Conservation (phyloP, 2,797 vertebrate species). For the Buceros bicornis region DNA sequence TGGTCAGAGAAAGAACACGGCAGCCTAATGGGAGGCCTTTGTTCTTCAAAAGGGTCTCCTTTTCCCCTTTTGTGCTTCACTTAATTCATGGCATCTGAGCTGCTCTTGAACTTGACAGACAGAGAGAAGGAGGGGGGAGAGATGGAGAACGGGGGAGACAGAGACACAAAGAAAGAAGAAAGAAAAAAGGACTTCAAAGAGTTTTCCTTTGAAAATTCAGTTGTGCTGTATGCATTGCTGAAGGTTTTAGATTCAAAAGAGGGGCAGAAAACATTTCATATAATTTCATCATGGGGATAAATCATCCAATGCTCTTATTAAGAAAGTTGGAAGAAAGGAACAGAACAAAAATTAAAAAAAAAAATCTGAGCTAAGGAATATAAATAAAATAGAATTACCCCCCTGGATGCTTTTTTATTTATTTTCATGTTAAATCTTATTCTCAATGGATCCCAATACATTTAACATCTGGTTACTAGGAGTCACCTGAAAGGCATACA, state of each 20-base stretch:
- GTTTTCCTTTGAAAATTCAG: constrained; percentile 78
- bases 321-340: constrained; percentile 19
- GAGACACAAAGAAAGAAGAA: constrained; percentile 75
- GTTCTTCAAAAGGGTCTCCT: constrained; percentile 86
- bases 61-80: constrained; percentile 84
- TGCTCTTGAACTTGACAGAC: constrained; percentile 87
- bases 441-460: background rate
- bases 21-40: constrained; percentile 84
- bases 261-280: constrained; percentile 62
- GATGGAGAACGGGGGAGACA: constrained; percentile 67
- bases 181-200: constrained; percentile 78
- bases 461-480: constrained; percentile 42
- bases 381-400: constrained; percentile 63
- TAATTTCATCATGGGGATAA: constrained; percentile 53
- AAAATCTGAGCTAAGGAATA: constrained; percentile 10
- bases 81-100: constrained; percentile 86
- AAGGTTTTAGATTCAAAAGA: constrained; percentile 73
- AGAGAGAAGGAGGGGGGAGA: constrained; percentile 69
- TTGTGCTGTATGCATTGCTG: constrained; percentile 72
- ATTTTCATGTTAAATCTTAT: constrained; percentile 55
- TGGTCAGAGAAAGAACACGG: constrained; percentile 83
- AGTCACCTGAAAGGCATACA: background rate
- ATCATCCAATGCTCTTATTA: constrained; percentile 50
- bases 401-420: constrained; percentile 23
- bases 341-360: constrained; percentile 18